These are phyloP conservation scores for Brevimyrus niger DNA, from an alignment of 2,113 vertebrate species.

Conservation along the genomic window DNA sequence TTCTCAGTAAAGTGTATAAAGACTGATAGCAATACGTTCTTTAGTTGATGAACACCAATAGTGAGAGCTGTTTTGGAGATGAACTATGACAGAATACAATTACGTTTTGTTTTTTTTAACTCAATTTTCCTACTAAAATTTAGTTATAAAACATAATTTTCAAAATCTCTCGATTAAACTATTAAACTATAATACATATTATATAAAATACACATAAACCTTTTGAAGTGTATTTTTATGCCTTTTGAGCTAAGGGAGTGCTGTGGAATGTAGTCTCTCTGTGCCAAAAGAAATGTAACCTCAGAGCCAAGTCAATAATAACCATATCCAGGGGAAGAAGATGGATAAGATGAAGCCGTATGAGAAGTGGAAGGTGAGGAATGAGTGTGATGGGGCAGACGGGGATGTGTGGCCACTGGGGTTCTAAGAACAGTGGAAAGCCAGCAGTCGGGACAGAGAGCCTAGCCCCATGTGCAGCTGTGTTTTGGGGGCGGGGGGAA, in stretches of 20 bases:
- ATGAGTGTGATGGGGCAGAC: slow-evolving; percentile 52
- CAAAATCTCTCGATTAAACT: background rate
- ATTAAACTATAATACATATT: background rate
- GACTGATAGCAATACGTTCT: background rate
- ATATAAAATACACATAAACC: background rate
- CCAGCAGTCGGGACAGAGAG: slow-evolving; percentile 12
- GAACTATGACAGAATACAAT: slow-evolving; percentile 22
- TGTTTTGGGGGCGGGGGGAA: background rate
- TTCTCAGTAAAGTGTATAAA: background rate
- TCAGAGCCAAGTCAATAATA: slow-evolving; percentile 52
- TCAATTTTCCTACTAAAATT: background rate
- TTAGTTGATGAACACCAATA: background rate
- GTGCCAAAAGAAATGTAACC: slow-evolving; percentile 56
- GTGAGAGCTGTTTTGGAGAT: slow-evolving; percentile 10
- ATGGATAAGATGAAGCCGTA: slow-evolving; percentile 55
- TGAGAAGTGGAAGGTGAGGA: slow-evolving; percentile 60
- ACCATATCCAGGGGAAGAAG: slow-evolving; percentile 47
- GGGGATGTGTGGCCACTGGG: slow-evolving; percentile 14
- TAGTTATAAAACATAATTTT: background rate
- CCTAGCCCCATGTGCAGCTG: slow-evolving; percentile 24
- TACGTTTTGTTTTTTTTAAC: background rate
- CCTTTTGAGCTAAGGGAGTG: slow-evolving; percentile 26
- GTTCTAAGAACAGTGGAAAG: slow-evolving; percentile 22
- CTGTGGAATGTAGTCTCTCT: slow-evolving; percentile 28
- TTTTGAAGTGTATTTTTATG: background rate